A percentile compares a stretch with the other conserved stretches of the same genome.
Evolutionary conservation across 2,797 vertebrate species (phyloP).

Genomic region (Cygnus olor): DNA sequence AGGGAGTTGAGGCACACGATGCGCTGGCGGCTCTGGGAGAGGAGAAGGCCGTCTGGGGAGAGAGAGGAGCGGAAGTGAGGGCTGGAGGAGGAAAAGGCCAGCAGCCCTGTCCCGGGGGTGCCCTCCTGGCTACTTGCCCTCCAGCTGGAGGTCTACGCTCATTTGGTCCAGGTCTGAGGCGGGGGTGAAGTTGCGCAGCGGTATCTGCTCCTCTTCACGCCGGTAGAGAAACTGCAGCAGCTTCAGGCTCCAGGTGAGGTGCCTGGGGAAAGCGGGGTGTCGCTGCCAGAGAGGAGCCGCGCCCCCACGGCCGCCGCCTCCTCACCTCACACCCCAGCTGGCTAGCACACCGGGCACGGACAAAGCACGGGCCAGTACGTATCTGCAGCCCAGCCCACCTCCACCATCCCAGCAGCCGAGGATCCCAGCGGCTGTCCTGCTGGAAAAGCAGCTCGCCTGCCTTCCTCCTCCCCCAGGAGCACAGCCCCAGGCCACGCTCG

Average conservation of each 20-base stretch:
- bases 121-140: slow-evolving; percentile 80
- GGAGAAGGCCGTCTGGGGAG: slow-evolving; percentile 90
- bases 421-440: neutral
- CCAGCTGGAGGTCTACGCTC: slow-evolving; percentile 88
- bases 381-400: neutral
- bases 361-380: neutral
- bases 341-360: neutral
- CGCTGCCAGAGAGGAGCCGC: neutral
- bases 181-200: slow-evolving; percentile 88
- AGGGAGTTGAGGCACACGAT: slow-evolving; percentile 93
- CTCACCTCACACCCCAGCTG: neutral
- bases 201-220: slow-evolving; percentile 87
- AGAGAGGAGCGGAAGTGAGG: neutral
- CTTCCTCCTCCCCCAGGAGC: neutral
- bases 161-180: slow-evolving; percentile 91
- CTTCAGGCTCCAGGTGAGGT: slow-evolving; percentile 96
- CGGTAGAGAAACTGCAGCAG: slow-evolving; percentile 87
- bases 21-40: slow-evolving; percentile 96
- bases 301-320: neutral
- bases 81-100: neutral
- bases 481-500: neutral
- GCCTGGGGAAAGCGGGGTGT: slow-evolving; percentile 77
- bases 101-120: fast-evolving
- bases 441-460: neutral
- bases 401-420: neutral